A percentile compares a stretch with the other conserved stretches of the same genome.
Conservation (phyloP, 2,797 vertebrate genomes). For the Crocidura indochinensis region DNA sequence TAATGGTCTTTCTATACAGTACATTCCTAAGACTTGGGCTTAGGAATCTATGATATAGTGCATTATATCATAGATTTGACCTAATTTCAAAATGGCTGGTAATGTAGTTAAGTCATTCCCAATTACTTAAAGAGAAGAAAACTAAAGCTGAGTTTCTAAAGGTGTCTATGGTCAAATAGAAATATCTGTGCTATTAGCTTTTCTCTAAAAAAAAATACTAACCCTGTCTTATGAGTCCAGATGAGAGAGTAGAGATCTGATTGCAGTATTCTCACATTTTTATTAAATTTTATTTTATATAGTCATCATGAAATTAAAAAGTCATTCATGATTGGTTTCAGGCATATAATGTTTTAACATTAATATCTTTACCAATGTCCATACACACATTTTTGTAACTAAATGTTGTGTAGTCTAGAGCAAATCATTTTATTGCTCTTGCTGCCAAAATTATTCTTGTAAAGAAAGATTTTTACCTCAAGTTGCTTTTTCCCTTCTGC, state of each 20-base stretch:
- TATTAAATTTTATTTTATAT: too few relatives aligned
- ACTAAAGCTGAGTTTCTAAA: not conserved
- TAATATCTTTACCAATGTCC: not conserved
- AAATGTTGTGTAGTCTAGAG: not conserved
- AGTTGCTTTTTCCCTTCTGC: not conserved
- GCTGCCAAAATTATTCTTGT: not conserved
- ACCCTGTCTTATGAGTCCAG: too few relatives aligned
- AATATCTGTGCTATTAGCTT: not conserved
- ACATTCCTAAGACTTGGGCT: not conserved
- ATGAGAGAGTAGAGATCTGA: too few relatives aligned
- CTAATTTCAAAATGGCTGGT: conserved; percentile 8
- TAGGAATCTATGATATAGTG: too few relatives aligned
- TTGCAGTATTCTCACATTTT: too few relatives aligned
- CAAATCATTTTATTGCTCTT: conserved; percentile 42
- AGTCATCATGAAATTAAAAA: too few relatives aligned
- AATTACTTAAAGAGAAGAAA: conserved; percentile 22
- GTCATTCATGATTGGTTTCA: too few relatives aligned
- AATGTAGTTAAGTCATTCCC: not conserved
- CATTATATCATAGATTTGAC: not conserved
- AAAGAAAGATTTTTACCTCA: conserved; percentile 37
- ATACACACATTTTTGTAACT: not conserved
- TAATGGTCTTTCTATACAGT: not conserved
- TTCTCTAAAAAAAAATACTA: not conserved
- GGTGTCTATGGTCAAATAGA: too few relatives aligned
- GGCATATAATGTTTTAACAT: too few relatives aligned